Evolutionary conservation across 1,140 invertebrate genomes (phyloP), one percentile per base, ranked within the genome.

Genomic region (Ceratosolen fusciceps): DNA sequence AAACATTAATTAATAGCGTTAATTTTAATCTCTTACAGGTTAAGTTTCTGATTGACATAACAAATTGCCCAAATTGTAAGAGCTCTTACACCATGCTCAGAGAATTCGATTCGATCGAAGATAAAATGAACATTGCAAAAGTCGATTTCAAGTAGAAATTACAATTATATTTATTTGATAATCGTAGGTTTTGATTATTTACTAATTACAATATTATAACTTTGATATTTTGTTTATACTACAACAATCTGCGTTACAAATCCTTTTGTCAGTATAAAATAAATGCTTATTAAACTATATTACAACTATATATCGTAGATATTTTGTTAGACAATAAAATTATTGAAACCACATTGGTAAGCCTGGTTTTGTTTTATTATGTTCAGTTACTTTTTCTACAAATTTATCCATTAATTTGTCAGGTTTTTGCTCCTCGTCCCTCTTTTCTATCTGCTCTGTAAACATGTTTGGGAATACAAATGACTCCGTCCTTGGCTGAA

Each of bases 401-500:
- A 90, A 91, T 12, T 90, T 83, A 82, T 92, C 91, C 21, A 89
- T 82, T 29, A 91, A 86, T 2, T 92, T 76, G 0, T 87, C 86
- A 72, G 90, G 91, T 77, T 93, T 91, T 58, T 92, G 88, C 77
- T 92, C 90, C 31, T 88, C 83, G 9, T 89, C 82, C 52, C 87
- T 85, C 9, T 85, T 75, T 19, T 86, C 82, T 49, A 86, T 82
- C 47, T 82, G 78, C 58, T 88, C 79, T 14, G 87, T 81, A 68
- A 92, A 92, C 26, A 94, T n/a, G 49, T 92, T 85, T 2, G 93
- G 93, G 84, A 92, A 94, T 5, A 85, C 86, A 82, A 94, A 94
- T 21, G 83, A 84, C 81, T 92, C 84, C 14, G 87, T 87, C 83
- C 90, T 91, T 3, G 91, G 91, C 93, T 93, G 82, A 19, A 91